phyloP scores from a whole-genome alignment of 2,888 invertebrate species.

The Trisateles emortualis region DNA sequence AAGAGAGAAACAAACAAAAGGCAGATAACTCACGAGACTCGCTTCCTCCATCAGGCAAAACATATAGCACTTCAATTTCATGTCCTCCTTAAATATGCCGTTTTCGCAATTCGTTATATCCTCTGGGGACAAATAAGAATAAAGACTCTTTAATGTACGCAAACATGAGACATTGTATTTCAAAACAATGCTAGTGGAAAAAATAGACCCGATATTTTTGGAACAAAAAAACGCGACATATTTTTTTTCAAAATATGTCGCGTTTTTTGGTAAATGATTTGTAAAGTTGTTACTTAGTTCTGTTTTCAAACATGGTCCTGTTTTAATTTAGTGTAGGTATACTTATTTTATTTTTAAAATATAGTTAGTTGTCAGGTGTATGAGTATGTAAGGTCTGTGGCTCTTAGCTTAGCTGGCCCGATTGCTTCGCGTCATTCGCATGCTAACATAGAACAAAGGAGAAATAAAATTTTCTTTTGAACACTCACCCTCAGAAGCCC shows the following conservation, averaged over 20 bases:
- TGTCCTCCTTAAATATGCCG: constrained; percentile 85
- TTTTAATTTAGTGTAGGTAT: neutral
- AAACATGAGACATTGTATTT: constrained; percentile 68
- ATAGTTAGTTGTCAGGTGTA: constrained; percentile 25
- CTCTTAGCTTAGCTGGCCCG: constrained; percentile 60
- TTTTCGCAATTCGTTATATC: constrained; percentile 85
- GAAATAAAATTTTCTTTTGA: constrained; percentile 73
- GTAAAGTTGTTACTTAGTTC: too few species aligned
- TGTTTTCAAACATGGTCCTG: too few species aligned
- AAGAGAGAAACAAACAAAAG: constrained; percentile 70
- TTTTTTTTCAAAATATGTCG: neutral
- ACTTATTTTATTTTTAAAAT: constrained; percentile 6
- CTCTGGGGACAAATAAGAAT: constrained; percentile 81
- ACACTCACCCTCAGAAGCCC: constrained; percentile 81
- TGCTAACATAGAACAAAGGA: constrained; percentile 76
- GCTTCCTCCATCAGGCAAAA: constrained; percentile 84
- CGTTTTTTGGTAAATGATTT: too few species aligned
- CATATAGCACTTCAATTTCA: constrained; percentile 86
- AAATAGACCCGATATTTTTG: constrained; percentile 18
- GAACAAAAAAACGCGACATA: constrained; percentile 2
- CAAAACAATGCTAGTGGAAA: constrained; percentile 54
- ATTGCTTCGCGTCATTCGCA: constrained; percentile 75
- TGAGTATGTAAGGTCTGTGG: constrained; percentile 32
- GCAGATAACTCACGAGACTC: constrained; percentile 78
- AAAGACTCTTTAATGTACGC: constrained; percentile 77